Conservation (phyloP, 2,888 invertebrate species). For the Nomada hirtipes region DNA sequence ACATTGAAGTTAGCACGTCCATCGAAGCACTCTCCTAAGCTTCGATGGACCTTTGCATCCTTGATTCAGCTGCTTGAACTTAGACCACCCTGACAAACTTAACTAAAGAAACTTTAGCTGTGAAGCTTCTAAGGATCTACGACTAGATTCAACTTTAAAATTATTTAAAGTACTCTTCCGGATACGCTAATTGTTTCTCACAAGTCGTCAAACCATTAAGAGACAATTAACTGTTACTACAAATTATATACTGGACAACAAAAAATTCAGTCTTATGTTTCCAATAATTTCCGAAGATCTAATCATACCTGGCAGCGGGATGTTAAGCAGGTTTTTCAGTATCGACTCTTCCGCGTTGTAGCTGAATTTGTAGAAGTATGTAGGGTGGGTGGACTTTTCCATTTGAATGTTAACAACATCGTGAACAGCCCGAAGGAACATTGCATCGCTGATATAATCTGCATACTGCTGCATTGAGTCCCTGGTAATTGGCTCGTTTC, state of each 20-base stretch:
- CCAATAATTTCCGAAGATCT: no score
- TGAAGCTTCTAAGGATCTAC: no score
- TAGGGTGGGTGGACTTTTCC: constrained; percentile 36
- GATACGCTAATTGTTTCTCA: no score
- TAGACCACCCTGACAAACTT: not conserved
- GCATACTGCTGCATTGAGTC: constrained; percentile 58
- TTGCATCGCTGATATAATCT: constrained; percentile 66
- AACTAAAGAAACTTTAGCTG: not conserved
- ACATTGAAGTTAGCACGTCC: not conserved
- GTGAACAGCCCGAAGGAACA: constrained; percentile 72
- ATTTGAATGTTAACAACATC: constrained; percentile 69
- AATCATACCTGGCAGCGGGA: constrained; percentile 69
- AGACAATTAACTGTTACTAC: no score
- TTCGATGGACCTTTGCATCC: not conserved
- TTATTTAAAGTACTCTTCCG: not conserved
- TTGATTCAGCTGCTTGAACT: not conserved
- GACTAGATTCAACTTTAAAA: not conserved
- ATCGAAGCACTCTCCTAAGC: no score
- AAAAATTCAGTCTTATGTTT: no score
- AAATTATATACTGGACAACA: no score
- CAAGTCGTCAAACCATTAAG: no score
- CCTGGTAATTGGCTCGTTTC: constrained; percentile 55
- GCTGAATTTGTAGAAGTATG: constrained; percentile 77
- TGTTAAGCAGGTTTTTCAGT: constrained; percentile 53
- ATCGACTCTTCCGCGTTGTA: constrained; percentile 69